Base-by-base conservation (phyloP, 1,140 invertebrate species). In the Panulirus ornatus region DNA sequence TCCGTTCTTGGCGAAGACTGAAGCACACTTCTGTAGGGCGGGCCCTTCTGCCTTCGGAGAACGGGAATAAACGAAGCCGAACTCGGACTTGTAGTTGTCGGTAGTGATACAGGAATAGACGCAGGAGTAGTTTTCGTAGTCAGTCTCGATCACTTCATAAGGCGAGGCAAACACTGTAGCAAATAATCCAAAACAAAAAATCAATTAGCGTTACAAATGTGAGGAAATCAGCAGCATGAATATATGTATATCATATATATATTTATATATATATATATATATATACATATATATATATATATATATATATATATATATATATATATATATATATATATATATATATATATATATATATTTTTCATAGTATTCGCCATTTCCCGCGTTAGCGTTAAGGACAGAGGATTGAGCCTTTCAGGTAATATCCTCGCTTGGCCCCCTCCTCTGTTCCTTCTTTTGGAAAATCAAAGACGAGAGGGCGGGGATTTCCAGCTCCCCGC, bases 121-220 rank as follows among this genome's bases (percentile, higher is more conserved):
- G 78, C 78, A 82, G 78, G 78, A 54, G 54, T 82, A 82, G 19
- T 47, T 82, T 1, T 82, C 78, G 78, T 82, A 82, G 78, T 82
- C 47, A 30, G 78, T 82, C 11, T 58, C 78, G 51, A 82, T 82
- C 22, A 82, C 44, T 19, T 58, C 78, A 9, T 63, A 82, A 9
- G 78, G 78, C 0, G 44, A 30, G 34, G 44, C 78, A 14, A 82
- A 51, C 30, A 82, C 78, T 82, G 47, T 27, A 16, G 42, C 16
- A 79, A 30, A 27, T 22, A 76, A 76, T 71, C 9, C n/a, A 6
- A 71, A 36, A 71, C 70, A 42, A 0, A n/a, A 42, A n/a, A n/a
- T n/a, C n/a, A n/a, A n/a, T n/a, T n/a, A n/a, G n/a, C n/a, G n/a
- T n/a, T n/a, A n/a, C n/a, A n/a, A n/a, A n/a, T n/a, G n/a, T n/a